Evolutionary conservation across 2,113 vertebrate genomes (phyloP).

Genomic region (Tor tambroides): DNA sequence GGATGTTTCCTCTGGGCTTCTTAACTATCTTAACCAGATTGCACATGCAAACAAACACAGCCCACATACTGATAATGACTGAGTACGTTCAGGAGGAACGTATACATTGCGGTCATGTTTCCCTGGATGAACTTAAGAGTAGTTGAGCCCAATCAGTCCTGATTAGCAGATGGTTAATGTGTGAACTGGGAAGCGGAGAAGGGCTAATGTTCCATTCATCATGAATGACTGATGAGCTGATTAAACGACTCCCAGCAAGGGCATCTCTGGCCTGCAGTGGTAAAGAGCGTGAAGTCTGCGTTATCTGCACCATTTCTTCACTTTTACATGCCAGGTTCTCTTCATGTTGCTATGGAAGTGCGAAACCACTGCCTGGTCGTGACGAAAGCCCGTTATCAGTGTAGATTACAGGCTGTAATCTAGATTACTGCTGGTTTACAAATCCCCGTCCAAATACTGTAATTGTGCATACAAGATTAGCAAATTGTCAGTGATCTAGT

Average conservation of each 20-base stretch:
- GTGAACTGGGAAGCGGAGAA: slow-evolving; percentile 32
- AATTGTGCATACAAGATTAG: slow-evolving; percentile 9
- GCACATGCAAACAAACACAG: slow-evolving; percentile 1
- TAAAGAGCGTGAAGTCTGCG: background rate
- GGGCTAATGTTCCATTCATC: slow-evolving; percentile 32
- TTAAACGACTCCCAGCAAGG: slow-evolving; percentile 41
- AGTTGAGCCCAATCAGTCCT: slow-evolving; percentile 21
- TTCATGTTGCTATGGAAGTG: background rate
- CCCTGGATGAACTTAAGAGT: background rate
- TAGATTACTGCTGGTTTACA: slow-evolving; percentile 31
- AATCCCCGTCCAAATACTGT: background rate
- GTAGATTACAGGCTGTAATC: background rate
- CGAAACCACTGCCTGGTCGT: background rate
- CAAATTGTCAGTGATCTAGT: slow-evolving; percentile 15
- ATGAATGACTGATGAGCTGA: slow-evolving; percentile 35
- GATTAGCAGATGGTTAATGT: slow-evolving; percentile 54
- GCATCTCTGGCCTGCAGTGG: slow-evolving; percentile 9
- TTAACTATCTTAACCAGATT: background rate
- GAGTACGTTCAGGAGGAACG: background rate
- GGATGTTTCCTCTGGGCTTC: background rate
- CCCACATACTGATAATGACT: background rate
- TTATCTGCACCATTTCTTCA: background rate
- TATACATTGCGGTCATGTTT: background rate
- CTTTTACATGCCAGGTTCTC: background rate
- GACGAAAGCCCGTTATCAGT: background rate